Evolutionary conservation across 2,888 invertebrate genomes (phyloP).

Genomic region (Dryobotodes eremita): DNA sequence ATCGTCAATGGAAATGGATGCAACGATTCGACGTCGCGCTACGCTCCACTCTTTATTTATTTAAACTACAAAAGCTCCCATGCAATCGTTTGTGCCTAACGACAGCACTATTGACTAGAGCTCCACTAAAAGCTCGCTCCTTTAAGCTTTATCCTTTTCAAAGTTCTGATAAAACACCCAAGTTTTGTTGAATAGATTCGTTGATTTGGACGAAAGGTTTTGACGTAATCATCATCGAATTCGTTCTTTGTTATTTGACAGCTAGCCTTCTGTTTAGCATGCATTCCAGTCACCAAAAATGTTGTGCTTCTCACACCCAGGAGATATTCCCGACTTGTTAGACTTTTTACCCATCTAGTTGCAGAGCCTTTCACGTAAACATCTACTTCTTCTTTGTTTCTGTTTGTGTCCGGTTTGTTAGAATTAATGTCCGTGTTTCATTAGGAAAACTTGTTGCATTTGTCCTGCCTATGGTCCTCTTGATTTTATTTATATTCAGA

Average conservation of each 20-base stretch:
- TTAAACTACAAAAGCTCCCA: conserved; percentile 67
- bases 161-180: conserved; percentile 15
- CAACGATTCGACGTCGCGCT: conserved; percentile 45
- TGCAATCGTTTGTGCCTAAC: conserved; percentile 65
- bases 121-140: conserved; percentile 52
- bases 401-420: background rate
- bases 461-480: no score
- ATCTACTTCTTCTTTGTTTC: background rate
- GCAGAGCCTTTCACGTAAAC: background rate
- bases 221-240: background rate
- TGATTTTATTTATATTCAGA: background rate
- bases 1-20: conserved; percentile 66
- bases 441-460: no score
- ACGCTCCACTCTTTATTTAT: conserved; percentile 64
- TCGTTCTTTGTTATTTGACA: no score
- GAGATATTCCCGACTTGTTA: background rate
- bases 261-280: background rate
- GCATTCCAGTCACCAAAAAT: background rate
- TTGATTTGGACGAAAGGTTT: conserved; percentile 7
- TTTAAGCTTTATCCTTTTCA: conserved; percentile 44
- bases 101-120: conserved; percentile 58
- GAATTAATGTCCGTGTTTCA: background rate
- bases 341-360: background rate
- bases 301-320: background rate
- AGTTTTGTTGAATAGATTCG: conserved; percentile 18